phyloP scores from a whole-genome alignment of 2,797 vertebrate genomes.

The Lagodon rhomboides region DNA sequence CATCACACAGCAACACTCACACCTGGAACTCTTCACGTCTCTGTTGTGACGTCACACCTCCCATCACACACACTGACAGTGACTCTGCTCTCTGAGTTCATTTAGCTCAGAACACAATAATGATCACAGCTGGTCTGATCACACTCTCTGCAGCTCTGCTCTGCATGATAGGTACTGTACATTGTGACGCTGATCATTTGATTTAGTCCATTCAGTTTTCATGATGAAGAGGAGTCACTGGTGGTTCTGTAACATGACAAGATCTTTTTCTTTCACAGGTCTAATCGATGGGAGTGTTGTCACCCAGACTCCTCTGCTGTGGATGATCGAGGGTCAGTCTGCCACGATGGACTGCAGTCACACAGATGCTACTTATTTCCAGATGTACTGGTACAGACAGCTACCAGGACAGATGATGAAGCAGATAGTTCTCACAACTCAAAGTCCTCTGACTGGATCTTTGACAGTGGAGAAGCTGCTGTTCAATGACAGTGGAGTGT shows the following conservation, averaged over 20 bases:
- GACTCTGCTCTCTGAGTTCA: not conserved
- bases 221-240: not conserved
- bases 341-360: conserved; percentile 69
- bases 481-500: too few species aligned
- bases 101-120: not conserved
- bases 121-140: conserved; percentile 17
- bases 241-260: not conserved
- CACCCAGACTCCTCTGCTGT: conserved; percentile 53
- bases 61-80: too few species aligned
- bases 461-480: conserved; percentile 51
- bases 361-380: not conserved
- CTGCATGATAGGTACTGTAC: conserved; percentile 15
- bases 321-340: not conserved
- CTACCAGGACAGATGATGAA: conserved; percentile 57
- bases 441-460: conserved; percentile 52
- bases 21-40: too few species aligned
- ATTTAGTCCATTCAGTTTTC: not conserved
- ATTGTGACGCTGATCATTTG: not conserved
- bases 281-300: conserved; percentile 45
- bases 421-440: conserved; percentile 31
- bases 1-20: too few species aligned
- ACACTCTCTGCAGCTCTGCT: conserved; percentile 21
- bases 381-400: conserved; percentile 79
- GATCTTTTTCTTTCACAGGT: conserved; percentile 24
- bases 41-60: too few species aligned